Percentiles rank a stretch among this genome's conserved stretches.
Evolutionary conservation across 2,113 vertebrate species (phyloP).

Genomic region (Ranitomeya variabilis): DNA sequence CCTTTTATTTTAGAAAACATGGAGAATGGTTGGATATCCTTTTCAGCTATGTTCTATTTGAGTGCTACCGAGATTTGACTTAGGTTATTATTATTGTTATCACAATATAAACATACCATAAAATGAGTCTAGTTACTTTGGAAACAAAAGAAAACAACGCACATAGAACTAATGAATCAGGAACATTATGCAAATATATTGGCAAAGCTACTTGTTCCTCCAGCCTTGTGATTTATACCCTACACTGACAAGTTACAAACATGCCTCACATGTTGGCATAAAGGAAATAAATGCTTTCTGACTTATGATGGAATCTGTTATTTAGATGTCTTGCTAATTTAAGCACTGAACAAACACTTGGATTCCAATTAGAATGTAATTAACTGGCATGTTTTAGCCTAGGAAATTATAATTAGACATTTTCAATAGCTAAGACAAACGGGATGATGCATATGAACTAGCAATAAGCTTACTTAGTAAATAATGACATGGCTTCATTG

Average conservation of each 20-base stretch:
- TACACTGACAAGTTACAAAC: slow-evolving; percentile 18
- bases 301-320: slow-evolving; percentile 22
- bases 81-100: slow-evolving; percentile 19
- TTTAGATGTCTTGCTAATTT: slow-evolving; percentile 31
- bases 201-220: slow-evolving; percentile 19
- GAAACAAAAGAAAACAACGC: background rate
- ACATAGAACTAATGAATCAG: slow-evolving; percentile 24
- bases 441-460: background rate
- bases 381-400: slow-evolving; percentile 20
- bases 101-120: background rate
- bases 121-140: background rate
- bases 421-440: slow-evolving; percentile 12
- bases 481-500: background rate
- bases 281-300: slow-evolving; percentile 20
- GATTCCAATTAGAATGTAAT: slow-evolving; percentile 30
- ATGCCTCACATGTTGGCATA: slow-evolving; percentile 1
- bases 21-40: background rate
- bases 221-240: slow-evolving; percentile 19
- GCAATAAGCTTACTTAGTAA: background rate
- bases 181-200: slow-evolving; percentile 37
- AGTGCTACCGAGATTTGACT: background rate
- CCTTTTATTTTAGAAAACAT: background rate
- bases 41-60: background rate
- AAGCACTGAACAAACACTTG: slow-evolving; percentile 34
- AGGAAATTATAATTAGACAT: slow-evolving; percentile 26